phyloP scores from a whole-genome alignment of 53 echinoderm and acorn worm genomes.

The Paracentrotus lividus region DNA sequence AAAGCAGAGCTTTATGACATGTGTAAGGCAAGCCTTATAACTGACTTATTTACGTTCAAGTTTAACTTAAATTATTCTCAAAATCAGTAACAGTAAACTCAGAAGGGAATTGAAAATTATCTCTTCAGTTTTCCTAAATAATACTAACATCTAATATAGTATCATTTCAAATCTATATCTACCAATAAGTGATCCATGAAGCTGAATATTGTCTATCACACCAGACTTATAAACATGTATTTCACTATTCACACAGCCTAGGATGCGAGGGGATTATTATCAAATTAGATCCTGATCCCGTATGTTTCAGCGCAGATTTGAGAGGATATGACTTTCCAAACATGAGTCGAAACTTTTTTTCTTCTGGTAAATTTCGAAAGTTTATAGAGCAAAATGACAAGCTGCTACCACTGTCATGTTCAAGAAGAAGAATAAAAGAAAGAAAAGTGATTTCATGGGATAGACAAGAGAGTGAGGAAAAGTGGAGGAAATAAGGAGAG shows the following conservation, averaged over 20 bases:
- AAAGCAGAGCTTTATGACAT: no score
- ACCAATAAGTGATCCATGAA: neutral
- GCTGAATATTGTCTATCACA: neutral
- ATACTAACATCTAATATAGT: no score
- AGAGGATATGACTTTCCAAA: conserved; percentile 33
- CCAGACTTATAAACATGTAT: neutral
- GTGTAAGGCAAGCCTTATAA: no score
- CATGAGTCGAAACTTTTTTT: conserved; percentile 14
- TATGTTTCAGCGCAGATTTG: conserved; percentile 53
- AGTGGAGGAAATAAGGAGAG: neutral
- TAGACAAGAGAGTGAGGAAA: neutral
- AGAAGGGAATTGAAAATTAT: no score
- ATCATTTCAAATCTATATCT: neutral
- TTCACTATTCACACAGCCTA: neutral
- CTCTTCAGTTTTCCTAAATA: no score
- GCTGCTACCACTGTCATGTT: neutral
- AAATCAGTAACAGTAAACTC: no score
- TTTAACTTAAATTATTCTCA: no score
- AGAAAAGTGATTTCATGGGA: no score
- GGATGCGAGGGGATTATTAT: conserved; percentile 43
- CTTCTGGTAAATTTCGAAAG: neutral
- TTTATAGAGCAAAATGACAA: neutral
- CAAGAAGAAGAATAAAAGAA: neutral
- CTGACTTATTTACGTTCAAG: no score
- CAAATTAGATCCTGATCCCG: conserved; percentile 33